Evolutionary conservation across 2,113 vertebrate species (phyloP).

Genomic region (Cyprinodon brontotheroides): DNA sequence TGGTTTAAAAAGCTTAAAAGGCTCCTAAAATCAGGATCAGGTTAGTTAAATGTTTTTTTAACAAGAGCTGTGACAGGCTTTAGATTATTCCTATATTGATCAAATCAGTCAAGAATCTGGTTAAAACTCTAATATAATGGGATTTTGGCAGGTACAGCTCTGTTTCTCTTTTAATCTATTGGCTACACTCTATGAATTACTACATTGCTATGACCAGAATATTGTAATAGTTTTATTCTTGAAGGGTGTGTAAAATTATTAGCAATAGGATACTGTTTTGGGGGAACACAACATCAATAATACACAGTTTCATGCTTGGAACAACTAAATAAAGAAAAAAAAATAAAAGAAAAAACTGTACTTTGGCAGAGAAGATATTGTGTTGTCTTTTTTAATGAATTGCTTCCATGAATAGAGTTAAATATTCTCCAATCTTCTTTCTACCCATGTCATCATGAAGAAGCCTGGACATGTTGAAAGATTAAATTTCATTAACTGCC

Average conservation of each 20-base stretch:
- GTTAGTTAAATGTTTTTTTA: too few relatives aligned
- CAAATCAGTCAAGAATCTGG: neutral
- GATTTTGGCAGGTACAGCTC: neutral
- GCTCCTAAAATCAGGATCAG: slow-evolving; percentile 35
- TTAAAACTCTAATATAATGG: neutral
- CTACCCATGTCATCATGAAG: neutral
- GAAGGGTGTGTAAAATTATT: neutral
- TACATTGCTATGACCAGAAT: neutral
- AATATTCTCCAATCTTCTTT: slow-evolving; percentile 24
- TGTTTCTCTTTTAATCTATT: neutral
- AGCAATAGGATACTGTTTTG: slow-evolving; percentile 10
- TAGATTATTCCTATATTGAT: neutral
- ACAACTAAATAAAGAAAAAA: neutral
- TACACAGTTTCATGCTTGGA: slow-evolving; percentile 24
- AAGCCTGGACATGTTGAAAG: slow-evolving; percentile 4
- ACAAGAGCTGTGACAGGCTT: neutral
- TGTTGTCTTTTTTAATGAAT: slow-evolving; percentile 37
- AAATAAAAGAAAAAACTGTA: neutral
- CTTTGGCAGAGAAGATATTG: slow-evolving; percentile 60
- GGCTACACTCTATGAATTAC: neutral
- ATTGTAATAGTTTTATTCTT: neutral
- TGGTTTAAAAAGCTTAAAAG: slow-evolving; percentile 18
- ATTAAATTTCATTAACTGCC: neutral
- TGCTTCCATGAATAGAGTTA: slow-evolving; percentile 46
- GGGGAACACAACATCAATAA: slow-evolving; percentile 3